These are phyloP conservation scores for Drosophila kuntzei DNA, from an alignment of 2,888 invertebrate genomes.

Conservation along the genomic window DNA sequence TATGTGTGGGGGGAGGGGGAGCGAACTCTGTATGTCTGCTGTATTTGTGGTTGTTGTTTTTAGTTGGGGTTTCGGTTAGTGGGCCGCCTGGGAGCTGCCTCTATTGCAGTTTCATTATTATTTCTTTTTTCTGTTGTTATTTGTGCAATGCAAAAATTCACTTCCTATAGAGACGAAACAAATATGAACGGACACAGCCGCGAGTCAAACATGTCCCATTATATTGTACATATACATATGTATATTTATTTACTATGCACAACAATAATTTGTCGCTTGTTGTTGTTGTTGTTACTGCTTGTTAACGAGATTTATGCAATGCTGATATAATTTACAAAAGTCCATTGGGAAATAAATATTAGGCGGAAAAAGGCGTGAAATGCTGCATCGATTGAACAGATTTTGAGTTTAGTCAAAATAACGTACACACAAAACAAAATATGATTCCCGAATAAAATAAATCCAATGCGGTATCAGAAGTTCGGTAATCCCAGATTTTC, in stretches of 20 bases:
- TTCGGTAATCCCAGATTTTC: too few species aligned
- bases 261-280: slow-evolving; percentile 63
- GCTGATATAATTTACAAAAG: slow-evolving; percentile 37
- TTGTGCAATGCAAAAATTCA: slow-evolving; percentile 53
- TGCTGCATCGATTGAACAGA: slow-evolving; percentile 19
- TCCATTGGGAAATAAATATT: slow-evolving; percentile 12
- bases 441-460: too few species aligned
- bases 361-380: slow-evolving; percentile 25
- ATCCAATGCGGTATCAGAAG: too few species aligned
- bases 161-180: slow-evolving; percentile 64
- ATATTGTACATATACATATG: too few species aligned
- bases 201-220: slow-evolving; percentile 66
- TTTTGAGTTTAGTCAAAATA: slow-evolving; percentile 9
- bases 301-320: slow-evolving; percentile 68
- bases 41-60: slow-evolving; percentile 58
- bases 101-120: slow-evolving; percentile 20
- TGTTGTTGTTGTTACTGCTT: slow-evolving; percentile 30
- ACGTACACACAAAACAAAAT: too few species aligned
- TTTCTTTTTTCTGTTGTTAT: slow-evolving; percentile 14
- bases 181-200: slow-evolving; percentile 41
- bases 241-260: slow-evolving; percentile 36
- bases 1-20: slow-evolving; percentile 46
- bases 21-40: slow-evolving; percentile 23
- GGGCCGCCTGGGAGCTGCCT: slow-evolving; percentile 65
- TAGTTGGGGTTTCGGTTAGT: slow-evolving; percentile 76